Percentiles rank a stretch among this genome's conserved stretches.
Conservation (phyloP, 1,140 invertebrate genomes). For the Pseudoatta argentina region DNA sequence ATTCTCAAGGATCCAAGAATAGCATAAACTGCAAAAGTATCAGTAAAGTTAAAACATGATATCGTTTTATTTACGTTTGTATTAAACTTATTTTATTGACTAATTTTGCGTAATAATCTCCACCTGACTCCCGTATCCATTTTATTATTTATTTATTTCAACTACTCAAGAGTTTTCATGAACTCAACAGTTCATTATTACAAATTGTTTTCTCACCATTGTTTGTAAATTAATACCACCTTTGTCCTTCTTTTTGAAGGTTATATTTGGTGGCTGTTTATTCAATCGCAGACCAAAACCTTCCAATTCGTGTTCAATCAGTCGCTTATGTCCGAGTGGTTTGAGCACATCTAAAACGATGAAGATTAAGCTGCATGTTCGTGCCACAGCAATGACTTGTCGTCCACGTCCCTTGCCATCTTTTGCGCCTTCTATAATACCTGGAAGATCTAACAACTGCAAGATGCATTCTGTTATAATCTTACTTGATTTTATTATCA, state of each 20-base stretch:
- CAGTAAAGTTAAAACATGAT: no score
- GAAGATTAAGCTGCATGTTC: slow-evolving; percentile 99
- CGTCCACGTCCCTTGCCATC: slow-evolving; percentile 99
- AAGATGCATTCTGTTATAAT: slow-evolving; percentile 71
- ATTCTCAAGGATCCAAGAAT: no score
- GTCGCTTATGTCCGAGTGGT: slow-evolving; percentile 97
- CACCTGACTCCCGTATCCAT: no score
- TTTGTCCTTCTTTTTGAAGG: slow-evolving; percentile 98
- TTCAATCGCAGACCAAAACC: slow-evolving; percentile 99
- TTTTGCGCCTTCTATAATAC: slow-evolving; percentile 99
- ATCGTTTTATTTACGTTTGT: no score
- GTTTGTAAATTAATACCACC: slow-evolving; percentile 96
- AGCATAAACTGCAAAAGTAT: no score
- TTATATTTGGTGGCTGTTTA: slow-evolving; percentile 98
- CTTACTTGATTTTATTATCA: slow-evolving; percentile 33
- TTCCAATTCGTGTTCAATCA: slow-evolving; percentile 99
- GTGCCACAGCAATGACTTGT: slow-evolving; percentile 99
- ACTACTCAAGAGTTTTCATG: no score
- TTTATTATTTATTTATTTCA: no score
- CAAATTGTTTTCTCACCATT: slow-evolving; percentile 88
- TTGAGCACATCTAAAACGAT: slow-evolving; percentile 99
- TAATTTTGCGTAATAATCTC: no score
- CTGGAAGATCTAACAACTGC: slow-evolving; percentile 98
- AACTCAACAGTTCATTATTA: no score
- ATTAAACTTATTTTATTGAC: no score